Evolutionary conservation across 1,140 invertebrate species (phyloP), one percentile per base, ranked within the genome.

Genomic region (Bombus superbus): DNA sequence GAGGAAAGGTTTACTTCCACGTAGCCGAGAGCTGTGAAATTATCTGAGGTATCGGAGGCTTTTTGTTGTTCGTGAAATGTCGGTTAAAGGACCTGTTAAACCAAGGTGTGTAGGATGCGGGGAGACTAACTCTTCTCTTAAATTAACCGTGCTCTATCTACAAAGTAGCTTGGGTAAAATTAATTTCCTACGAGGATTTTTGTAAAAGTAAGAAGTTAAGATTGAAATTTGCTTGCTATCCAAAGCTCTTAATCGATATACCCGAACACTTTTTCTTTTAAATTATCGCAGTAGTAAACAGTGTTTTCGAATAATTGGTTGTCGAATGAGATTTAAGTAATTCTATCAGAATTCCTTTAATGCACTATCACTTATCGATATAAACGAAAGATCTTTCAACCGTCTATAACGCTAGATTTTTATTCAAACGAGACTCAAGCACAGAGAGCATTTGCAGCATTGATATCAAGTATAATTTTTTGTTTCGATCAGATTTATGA

Each of bases 1-100:
- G 44, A 15, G 28, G 32, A 66, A 47, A 76, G 72, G 42, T 47
- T 53, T 32, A 4, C 18, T 44, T 32, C 35, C 25, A 15, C 47
- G 13, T n/a, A 35, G n/a, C 44, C 53, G 38, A 28, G n/a, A 62
- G 68, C 68, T 40, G 42, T 76, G 53, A 57, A 83, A 78, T 77
- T 74, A 47, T 68, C 62, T 22, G n/a, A 40, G 25, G 38, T 78
- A 69, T 68, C 32, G 38, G 28, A 57, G 35, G 32, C 18, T 57
- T 53, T 40, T 38, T 69, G 35, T 68, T 68, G 35, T 40, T 66
- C 9, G 42, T 28, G 59, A 32, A 68, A 83, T 18, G 44, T 35
- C 15, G 44, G 62, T 35, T 76, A 76, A 66, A 59, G 35, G 22
- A 11, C 3, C 57, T 59, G 22, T 81, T 71, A 82, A 74, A 74